phyloP scores from a whole-genome alignment of 2,888 invertebrate genomes.

The Polydrusus cervinus region DNA sequence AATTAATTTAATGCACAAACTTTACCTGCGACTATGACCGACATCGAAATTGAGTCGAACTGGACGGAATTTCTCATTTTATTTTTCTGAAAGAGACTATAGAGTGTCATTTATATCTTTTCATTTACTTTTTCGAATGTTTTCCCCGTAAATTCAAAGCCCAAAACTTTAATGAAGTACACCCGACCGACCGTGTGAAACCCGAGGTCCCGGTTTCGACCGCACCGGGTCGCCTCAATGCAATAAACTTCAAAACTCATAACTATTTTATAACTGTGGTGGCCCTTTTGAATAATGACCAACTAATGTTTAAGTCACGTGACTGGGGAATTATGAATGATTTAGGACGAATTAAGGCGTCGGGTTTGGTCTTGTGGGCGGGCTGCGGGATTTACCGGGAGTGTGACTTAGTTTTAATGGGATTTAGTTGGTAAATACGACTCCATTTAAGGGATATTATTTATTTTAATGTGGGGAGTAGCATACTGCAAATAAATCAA shows the following conservation, averaged over 20 bases:
- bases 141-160: slow-evolving; percentile 1
- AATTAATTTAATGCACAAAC: too few species aligned
- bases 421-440: slow-evolving; percentile 32
- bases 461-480: slow-evolving; percentile 8
- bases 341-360: slow-evolving; percentile 38
- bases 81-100: too few species aligned
- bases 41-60: too few species aligned
- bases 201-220: slow-evolving; percentile 6
- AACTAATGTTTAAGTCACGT: slow-evolving; percentile 58
- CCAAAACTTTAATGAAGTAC: slow-evolving; percentile 12
- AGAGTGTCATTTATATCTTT: too few species aligned
- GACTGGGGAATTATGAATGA: slow-evolving; percentile 41
- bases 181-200: slow-evolving; percentile 22
- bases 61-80: too few species aligned
- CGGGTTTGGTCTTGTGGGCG: slow-evolving; percentile 30
- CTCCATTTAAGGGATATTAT: slow-evolving; percentile 32
- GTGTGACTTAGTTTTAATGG: slow-evolving; percentile 30
- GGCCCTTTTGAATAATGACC: slow-evolving; percentile 66
- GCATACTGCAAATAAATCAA: background rate
- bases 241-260: slow-evolving; percentile 62
- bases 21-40: too few species aligned
- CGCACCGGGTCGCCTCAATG: slow-evolving; percentile 29
- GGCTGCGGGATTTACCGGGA: slow-evolving; percentile 32
- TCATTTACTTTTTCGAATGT: too few species aligned
- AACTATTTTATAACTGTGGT: slow-evolving; percentile 65